phyloP scores from a whole-genome alignment of 2,888 invertebrate species.

The Papilio protenor region DNA sequence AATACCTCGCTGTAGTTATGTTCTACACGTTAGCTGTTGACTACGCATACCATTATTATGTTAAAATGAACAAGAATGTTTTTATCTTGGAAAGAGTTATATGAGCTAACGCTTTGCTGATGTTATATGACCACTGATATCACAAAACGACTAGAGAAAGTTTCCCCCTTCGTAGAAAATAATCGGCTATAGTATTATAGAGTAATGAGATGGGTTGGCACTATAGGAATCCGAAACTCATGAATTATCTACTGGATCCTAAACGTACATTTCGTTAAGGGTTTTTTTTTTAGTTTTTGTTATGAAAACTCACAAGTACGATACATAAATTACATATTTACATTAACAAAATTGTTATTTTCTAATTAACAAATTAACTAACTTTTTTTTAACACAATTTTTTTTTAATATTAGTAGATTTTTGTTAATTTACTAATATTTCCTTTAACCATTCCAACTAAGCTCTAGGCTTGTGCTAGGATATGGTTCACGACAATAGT shows the following conservation, averaged over 20 bases:
- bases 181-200: too few relatives aligned
- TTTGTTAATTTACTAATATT: too few relatives aligned
- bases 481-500: too few relatives aligned
- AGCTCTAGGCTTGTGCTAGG: too few relatives aligned
- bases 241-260: too few relatives aligned
- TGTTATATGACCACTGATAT: not conserved
- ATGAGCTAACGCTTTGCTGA: not conserved
- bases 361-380: not conserved
- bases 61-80: constrained; percentile 35
- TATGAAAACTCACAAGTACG: not conserved
- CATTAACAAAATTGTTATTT: not conserved
- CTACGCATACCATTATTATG: constrained; percentile 46
- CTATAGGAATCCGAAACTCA: too few relatives aligned
- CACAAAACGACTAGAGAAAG: not conserved
- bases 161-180: not conserved
- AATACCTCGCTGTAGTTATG: constrained; percentile 68
- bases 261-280: too few relatives aligned
- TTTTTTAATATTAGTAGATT: too few relatives aligned
- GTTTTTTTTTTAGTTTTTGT: not conserved
- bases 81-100: not conserved
- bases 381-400: not conserved
- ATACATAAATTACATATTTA: not conserved
- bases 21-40: constrained; percentile 62
- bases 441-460: too few relatives aligned
- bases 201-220: too few relatives aligned